Evolutionary conservation across 35 echinoderm and acorn worm genomes (phyloP).

Genomic region (Ptychodera flava): DNA sequence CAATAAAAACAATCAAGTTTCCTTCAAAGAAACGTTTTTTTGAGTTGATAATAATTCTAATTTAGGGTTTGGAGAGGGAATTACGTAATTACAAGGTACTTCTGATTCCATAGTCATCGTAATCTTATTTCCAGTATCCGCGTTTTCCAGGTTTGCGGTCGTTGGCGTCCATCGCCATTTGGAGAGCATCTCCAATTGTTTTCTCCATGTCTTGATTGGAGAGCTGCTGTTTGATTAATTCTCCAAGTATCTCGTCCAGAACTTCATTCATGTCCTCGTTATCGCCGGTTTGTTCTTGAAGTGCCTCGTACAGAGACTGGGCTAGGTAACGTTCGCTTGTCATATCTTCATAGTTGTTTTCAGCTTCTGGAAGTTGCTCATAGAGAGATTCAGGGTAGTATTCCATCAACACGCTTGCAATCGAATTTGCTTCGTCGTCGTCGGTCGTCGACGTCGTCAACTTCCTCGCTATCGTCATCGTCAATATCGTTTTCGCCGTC

Average conservation of each 20-base stretch:
- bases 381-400: background rate
- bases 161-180: background rate
- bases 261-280: background rate
- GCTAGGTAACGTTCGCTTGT: background rate
- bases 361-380: background rate
- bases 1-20: no score
- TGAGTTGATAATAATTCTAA: no score
- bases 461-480: background rate
- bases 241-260: background rate
- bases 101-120: no score
- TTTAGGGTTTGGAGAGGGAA: no score
- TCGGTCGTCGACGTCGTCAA: background rate
- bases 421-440: background rate
- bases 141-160: background rate
- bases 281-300: background rate
- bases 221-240: background rate
- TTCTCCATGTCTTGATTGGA: background rate
- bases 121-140: background rate
- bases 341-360: background rate
- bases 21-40: no score
- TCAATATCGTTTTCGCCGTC: background rate
- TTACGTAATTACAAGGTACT: no score
- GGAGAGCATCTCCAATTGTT: background rate
- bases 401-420: background rate
- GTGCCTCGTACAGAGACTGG: background rate